Percentiles rank a stretch among this genome's conserved stretches.
Conservation (phyloP, 2,888 invertebrate species). For the Argyresthia goedartella region DNA sequence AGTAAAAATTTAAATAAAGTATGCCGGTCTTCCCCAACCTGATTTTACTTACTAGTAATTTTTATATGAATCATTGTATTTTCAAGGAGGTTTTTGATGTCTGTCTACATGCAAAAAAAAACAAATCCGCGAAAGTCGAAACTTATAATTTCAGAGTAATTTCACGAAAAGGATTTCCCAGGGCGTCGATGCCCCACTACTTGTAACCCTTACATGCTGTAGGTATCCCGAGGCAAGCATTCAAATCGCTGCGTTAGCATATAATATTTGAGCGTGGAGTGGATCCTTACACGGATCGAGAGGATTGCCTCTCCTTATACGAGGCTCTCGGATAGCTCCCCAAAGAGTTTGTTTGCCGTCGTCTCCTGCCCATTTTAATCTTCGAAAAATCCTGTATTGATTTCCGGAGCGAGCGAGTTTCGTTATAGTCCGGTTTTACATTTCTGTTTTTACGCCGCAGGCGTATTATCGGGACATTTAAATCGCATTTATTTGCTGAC, state of each 20-base stretch:
- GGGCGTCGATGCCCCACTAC: conserved; percentile 21
- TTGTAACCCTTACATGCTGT: conserved; percentile 5
- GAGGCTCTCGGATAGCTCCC: conserved; percentile 34
- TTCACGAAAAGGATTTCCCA: conserved; percentile 23
- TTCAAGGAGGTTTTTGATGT: too few relatives aligned
- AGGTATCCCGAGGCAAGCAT: conserved; percentile 18
- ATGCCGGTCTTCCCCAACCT: too few relatives aligned
- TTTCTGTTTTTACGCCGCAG: too few relatives aligned
- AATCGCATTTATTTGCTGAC: too few relatives aligned
- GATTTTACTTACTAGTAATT: too few relatives aligned
- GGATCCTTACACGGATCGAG: neutral
- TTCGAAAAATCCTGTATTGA: conserved; percentile 23
- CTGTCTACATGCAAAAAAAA: too few relatives aligned
- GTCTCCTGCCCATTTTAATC: conserved; percentile 30
- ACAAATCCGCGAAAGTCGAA: too few relatives aligned
- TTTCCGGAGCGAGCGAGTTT: neutral
- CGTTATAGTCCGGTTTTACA: neutral
- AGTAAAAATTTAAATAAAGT: too few relatives aligned
- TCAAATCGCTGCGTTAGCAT: conserved; percentile 42
- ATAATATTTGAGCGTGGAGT: conserved; percentile 27
- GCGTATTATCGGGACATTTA: too few relatives aligned
- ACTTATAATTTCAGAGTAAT: too few relatives aligned
- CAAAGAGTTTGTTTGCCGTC: conserved; percentile 30
- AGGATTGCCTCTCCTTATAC: neutral
- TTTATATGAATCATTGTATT: too few relatives aligned